Percentiles rank a stretch among this genome's conserved stretches.
Evolutionary conservation across 2,888 invertebrate species (phyloP).

Genomic region (Euclidia mi): DNA sequence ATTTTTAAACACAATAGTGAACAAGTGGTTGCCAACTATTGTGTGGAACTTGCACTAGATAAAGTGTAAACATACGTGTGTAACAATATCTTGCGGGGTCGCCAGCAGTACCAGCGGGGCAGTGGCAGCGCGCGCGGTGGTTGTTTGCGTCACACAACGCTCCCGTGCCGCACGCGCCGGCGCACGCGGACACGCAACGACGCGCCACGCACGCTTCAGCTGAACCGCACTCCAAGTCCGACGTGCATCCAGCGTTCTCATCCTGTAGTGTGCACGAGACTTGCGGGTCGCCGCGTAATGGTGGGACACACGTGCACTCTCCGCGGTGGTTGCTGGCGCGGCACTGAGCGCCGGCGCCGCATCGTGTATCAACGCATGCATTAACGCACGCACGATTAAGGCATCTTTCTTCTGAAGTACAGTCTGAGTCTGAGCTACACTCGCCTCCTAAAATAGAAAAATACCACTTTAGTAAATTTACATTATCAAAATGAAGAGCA

Average conservation of each 20-base stretch:
- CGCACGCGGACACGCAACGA: slow-evolving; percentile 95
- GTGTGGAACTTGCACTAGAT: too few species aligned
- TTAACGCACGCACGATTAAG: slow-evolving; percentile 93
- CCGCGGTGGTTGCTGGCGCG: slow-evolving; percentile 94
- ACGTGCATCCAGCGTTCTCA: slow-evolving; percentile 91
- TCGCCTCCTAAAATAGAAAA: slow-evolving; percentile 79
- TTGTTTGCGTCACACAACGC: slow-evolving; percentile 94
- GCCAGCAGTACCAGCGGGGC: slow-evolving; percentile 96
- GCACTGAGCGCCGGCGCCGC: slow-evolving; percentile 95
- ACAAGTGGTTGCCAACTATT: too few species aligned
- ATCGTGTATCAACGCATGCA: slow-evolving; percentile 93
- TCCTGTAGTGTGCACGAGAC: slow-evolving; percentile 91
- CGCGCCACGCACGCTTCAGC: slow-evolving; percentile 95
- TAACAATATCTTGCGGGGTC: slow-evolving; percentile 96
- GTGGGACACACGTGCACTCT: slow-evolving; percentile 93
- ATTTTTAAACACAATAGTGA: too few species aligned
- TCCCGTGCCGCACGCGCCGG: slow-evolving; percentile 94
- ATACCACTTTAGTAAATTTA: background rate
- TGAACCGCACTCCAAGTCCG: slow-evolving; percentile 93
- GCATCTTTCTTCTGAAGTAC: slow-evolving; percentile 93
- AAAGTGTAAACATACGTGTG: slow-evolving; percentile 92
- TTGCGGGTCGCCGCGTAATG: slow-evolving; percentile 95
- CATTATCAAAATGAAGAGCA: background rate
- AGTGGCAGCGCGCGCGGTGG: slow-evolving; percentile 95
- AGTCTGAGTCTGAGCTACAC: slow-evolving; percentile 93